Conservation (phyloP, 2,888 invertebrate genomes). For the Vannuccia rotundouncinata region DNA sequence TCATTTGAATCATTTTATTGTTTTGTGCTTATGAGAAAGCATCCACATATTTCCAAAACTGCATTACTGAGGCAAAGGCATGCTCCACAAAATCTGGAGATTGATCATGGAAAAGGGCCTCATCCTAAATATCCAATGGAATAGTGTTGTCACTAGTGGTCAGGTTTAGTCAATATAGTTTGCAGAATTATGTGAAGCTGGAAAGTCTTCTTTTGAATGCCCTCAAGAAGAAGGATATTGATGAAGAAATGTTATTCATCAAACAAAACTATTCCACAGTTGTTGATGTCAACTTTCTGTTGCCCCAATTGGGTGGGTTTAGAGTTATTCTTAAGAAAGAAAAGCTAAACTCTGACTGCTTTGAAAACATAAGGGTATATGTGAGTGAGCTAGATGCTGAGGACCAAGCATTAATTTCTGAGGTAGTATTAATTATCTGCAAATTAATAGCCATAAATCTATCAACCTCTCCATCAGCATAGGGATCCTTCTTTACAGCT, state of each 20-base stretch:
- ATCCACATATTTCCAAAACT: conserved; percentile 8
- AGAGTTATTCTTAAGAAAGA: neutral
- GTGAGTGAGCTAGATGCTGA: conserved; percentile 23
- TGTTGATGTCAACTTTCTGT: conserved; percentile 8
- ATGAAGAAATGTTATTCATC: conserved; percentile 1
- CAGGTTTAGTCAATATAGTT: conserved; percentile 20
- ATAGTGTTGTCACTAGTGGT: conserved; percentile 12
- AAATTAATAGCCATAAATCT: neutral
- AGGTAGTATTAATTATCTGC: conserved; percentile 23
- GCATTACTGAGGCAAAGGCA: conserved; percentile 18
- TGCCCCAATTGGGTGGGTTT: neutral
- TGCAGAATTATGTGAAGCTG: conserved; percentile 6
- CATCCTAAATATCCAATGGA: conserved; percentile 18
- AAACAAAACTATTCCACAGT: conserved; percentile 19
- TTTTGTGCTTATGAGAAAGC: conserved; percentile 7
- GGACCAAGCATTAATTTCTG: conserved; percentile 14
- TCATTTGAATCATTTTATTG: conserved; percentile 5
- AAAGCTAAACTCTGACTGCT: conserved; percentile 17
- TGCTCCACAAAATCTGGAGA: too few relatives aligned
- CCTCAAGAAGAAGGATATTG: conserved; percentile 15
- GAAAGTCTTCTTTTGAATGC: conserved; percentile 23
- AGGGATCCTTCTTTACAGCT: neutral
- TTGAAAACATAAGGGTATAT: conserved; percentile 7
- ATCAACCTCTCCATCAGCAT: neutral
- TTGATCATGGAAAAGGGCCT: too few relatives aligned